Conservation (phyloP, 2,113 vertebrate species). For the Proterorhinus semilunaris region DNA sequence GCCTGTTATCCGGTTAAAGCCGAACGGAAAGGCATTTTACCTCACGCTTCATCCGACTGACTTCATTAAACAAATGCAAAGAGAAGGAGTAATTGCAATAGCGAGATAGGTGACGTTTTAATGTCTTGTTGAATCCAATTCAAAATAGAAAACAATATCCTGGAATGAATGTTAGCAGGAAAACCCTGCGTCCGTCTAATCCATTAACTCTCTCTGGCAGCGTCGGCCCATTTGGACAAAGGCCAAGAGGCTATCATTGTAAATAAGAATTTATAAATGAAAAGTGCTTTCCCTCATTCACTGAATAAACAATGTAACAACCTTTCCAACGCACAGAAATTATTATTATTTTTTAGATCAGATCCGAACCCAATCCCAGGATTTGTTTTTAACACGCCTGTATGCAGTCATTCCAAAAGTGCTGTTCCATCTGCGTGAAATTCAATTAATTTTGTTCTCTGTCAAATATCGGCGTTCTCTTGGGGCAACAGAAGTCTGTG, state of each 20-base stretch:
- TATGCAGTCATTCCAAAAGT: not conserved
- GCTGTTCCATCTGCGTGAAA: constrained; percentile 4
- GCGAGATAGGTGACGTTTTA: not conserved
- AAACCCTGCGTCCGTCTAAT: constrained; percentile 32
- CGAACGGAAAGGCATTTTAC: constrained; percentile 50
- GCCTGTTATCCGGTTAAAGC: constrained; percentile 65
- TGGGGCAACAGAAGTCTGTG: not conserved
- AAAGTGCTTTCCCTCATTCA: constrained; percentile 16
- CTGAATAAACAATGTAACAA: constrained; percentile 7
- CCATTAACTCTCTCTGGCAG: constrained; percentile 41
- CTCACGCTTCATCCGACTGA: constrained; percentile 57
- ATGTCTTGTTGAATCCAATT: constrained; percentile 18
- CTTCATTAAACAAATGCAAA: constrained; percentile 58
- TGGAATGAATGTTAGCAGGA: constrained; percentile 21
- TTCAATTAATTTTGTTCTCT: not conserved
- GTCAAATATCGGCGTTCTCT: not conserved
- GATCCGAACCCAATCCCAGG: constrained; percentile 20
- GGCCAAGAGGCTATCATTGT: constrained; percentile 37
- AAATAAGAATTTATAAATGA: constrained; percentile 54
- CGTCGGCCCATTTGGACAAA: constrained; percentile 49
- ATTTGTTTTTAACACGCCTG: not conserved
- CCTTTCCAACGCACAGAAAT: constrained; percentile 10
- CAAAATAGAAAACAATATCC: constrained; percentile 28
- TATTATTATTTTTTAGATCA: not conserved
- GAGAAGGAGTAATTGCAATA: constrained; percentile 35